phyloP scores from a whole-genome alignment of 1,140 invertebrate species.

The Venturia canescens region DNA sequence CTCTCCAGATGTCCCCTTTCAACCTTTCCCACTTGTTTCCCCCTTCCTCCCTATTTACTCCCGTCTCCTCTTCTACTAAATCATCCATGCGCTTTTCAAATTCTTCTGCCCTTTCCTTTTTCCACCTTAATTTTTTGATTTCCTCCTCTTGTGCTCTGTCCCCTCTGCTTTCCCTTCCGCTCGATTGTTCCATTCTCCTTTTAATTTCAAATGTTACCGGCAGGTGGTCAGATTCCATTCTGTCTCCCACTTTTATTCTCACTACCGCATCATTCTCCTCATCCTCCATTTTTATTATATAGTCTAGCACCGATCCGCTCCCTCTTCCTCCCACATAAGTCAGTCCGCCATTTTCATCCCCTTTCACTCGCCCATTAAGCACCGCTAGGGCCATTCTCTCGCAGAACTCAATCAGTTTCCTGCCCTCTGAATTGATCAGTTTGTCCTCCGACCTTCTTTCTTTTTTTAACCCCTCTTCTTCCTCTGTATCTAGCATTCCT shows the following conservation, averaged over 20 bases:
- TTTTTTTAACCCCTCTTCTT: not conserved
- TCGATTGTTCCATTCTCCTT: not conserved
- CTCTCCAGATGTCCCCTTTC: not conserved
- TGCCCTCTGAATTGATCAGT: slow-evolving; percentile 37
- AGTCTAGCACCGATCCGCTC: slow-evolving; percentile 8
- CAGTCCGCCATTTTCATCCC: slow-evolving; percentile 26
- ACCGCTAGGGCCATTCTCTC: slow-evolving; percentile 19
- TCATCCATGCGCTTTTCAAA: not conserved
- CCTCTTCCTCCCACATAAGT: not conserved
- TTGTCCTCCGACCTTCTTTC: slow-evolving; percentile 31
- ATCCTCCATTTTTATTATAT: not conserved
- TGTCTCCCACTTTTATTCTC: not conserved
- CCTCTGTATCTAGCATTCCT: not conserved
- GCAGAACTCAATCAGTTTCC: slow-evolving; percentile 28
- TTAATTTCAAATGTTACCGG: slow-evolving; percentile 19
- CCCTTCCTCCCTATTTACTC: not conserved
- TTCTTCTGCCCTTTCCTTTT: not conserved
- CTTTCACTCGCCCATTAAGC: slow-evolving; percentile 25
- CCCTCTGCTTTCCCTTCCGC: not conserved
- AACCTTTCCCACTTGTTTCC: not conserved
- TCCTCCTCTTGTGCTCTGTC: not conserved
- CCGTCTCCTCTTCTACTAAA: not conserved
- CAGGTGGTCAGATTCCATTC: slow-evolving; percentile 33
- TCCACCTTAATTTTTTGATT: not conserved
- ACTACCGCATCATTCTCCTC: not conserved